Evolutionary conservation across 1,140 invertebrate species (phyloP).

Genomic region (Heliconius himera): DNA sequence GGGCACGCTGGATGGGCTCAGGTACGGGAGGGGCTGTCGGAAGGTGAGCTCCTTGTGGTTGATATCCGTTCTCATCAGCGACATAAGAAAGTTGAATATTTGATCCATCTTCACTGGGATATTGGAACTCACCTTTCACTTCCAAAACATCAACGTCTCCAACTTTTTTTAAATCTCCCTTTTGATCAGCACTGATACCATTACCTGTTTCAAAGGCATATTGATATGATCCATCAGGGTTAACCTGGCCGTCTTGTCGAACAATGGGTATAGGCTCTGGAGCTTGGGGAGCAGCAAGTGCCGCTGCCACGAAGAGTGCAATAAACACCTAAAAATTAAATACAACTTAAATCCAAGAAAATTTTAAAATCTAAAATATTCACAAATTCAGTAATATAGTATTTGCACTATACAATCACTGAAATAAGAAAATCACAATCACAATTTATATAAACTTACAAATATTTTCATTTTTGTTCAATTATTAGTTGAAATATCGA

Average conservation of each 20-base stretch:
- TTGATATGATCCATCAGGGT: conserved; percentile 75
- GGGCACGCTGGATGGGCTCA: conserved; percentile 74
- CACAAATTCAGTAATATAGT: neutral
- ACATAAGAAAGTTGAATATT: conserved; percentile 85
- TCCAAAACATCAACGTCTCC: conserved; percentile 82
- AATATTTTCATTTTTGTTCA: conserved; percentile 69
- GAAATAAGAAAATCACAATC: conserved; percentile 19
- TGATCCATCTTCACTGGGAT: conserved; percentile 85
- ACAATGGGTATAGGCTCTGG: conserved; percentile 71
- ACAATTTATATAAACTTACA: conserved; percentile 57
- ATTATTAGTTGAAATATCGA: conserved; percentile 50
- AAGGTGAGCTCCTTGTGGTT: conserved; percentile 83
- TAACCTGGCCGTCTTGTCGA: conserved; percentile 72
- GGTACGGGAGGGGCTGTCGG: conserved; percentile 85
- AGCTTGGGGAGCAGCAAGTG: conserved; percentile 63
- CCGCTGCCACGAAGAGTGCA: conserved; percentile 58
- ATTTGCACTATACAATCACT: conserved; percentile 38
- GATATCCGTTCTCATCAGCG: conserved; percentile 90
- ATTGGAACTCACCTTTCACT: conserved; percentile 85
- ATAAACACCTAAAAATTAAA: conserved; percentile 63
- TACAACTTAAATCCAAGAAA: neutral
- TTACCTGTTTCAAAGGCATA: conserved; percentile 84
- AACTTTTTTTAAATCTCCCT: conserved; percentile 85
- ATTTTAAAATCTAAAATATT: neutral
- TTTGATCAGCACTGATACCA: conserved; percentile 87